Evolutionary conservation across 64 coral and sea anemone species (phyloP), one percentile per base, ranked within the genome.

Genomic region (Pocillopora damicornis): DNA sequence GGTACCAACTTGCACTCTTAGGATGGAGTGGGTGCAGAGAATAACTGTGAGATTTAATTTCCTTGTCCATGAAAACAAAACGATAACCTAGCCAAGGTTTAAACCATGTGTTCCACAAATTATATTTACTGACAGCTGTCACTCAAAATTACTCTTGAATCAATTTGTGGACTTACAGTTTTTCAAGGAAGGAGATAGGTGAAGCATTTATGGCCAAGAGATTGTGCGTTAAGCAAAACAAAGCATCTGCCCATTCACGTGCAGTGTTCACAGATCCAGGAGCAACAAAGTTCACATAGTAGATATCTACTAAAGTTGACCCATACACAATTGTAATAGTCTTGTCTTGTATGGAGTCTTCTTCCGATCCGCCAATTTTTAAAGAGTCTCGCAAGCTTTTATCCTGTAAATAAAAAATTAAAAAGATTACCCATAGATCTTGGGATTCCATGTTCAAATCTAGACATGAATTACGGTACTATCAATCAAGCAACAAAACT

Each of bases 321-420:
- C 94, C 94, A 85, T 93, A 88, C 17, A 97, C 94, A 60, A 97
- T 87, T 34, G 94, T 97, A 76, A 97, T 93, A 34, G 94, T 93
- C 37, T 92, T 97, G 56, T 90, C 87, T 18, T 82, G 90, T 4
- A 97, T 60, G 60, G 79, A 60, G 22, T 92, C 91, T 12, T 93
- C 94, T 10, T 97, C 94, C 30, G 82, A 51, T 23, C 82, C 89
- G 22, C 94, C 91, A 35, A 93, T 51, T 78, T 74, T 85, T 22
- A 97, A n/a, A 16, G 91, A 97, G 23, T 97, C 94, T 73, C 90
- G 62, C 60, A 97, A 51, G 18, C 78, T 79, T 17, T 83, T 91
- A 65, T 97, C 94, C 94, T 97, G 78, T 79, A 4, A 78, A 60
- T 26, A 81, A 63, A 22, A 79, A 2, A 87, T 13, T 42, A 56